phyloP scores from a whole-genome alignment of 2,113 vertebrate genomes.

The Epinephelus moara region DNA sequence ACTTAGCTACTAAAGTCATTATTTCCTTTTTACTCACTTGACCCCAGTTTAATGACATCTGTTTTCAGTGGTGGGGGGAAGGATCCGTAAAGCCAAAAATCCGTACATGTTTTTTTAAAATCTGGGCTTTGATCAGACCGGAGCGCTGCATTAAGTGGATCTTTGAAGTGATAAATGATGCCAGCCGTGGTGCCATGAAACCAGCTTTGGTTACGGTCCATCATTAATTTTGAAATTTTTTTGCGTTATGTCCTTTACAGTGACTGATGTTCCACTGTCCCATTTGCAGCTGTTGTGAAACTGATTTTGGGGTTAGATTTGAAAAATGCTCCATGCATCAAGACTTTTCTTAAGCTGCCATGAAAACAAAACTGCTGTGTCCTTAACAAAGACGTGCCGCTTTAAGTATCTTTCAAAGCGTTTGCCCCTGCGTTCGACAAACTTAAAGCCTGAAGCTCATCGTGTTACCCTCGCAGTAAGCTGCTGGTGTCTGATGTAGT shows the following conservation, averaged over 20 bases:
- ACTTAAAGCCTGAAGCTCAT: conserved; percentile 25
- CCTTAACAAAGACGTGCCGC: conserved; percentile 50
- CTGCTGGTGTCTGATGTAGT: conserved; percentile 31
- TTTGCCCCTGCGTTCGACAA: conserved; percentile 17
- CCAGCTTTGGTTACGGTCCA: conserved; percentile 72
- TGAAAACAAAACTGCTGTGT: conserved; percentile 59
- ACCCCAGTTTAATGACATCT: conserved; percentile 44
- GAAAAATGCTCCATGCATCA: conserved; percentile 59
- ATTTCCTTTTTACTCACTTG: conserved; percentile 62
- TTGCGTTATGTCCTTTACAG: conserved; percentile 64
- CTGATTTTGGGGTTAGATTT: conserved; percentile 57
- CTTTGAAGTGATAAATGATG: conserved; percentile 67
- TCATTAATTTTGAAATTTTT: conserved; percentile 65
- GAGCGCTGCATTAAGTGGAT: conserved; percentile 36
- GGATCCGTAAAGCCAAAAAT: conserved; percentile 40
- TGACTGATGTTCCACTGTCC: conserved; percentile 69
- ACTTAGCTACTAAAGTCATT: conserved; percentile 66
- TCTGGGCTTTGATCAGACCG: conserved; percentile 48
- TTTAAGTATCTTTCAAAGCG: conserved; percentile 31
- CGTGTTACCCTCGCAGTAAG: conserved; percentile 30
- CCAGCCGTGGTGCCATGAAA: conserved; percentile 63
- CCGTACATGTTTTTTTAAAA: conserved; percentile 10
- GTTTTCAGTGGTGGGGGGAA: conserved; percentile 2
- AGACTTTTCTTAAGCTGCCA: conserved; percentile 58
- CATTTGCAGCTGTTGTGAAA: conserved; percentile 71